Percentiles rank a stretch among this genome's conserved stretches.
These are phyloP conservation scores for Drosophila suboccidentalis DNA, from an alignment of 2,888 invertebrate species.

Conservation along the genomic window DNA sequence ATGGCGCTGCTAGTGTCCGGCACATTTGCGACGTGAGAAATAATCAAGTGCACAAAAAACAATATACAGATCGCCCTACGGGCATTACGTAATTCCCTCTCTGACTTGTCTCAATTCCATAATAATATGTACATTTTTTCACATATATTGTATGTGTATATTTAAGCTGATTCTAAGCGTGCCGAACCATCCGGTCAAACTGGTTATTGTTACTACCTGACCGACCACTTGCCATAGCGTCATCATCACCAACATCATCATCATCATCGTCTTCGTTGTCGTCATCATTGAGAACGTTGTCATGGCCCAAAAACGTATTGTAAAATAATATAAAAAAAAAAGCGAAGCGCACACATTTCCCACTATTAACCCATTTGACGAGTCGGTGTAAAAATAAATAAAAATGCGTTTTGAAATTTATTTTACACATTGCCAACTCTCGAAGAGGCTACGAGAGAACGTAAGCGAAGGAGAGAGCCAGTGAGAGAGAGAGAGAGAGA, in stretches of 20 bases:
- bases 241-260: constrained; percentile 21
- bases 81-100: constrained; percentile 46
- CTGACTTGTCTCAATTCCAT: constrained; percentile 6
- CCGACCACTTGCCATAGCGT: constrained; percentile 35
- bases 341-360: constrained; percentile 47
- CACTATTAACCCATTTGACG: constrained; percentile 76
- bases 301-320: constrained; percentile 46
- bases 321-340: neutral
- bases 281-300: constrained; percentile 25
- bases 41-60: constrained; percentile 10
- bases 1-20: constrained; percentile 34
- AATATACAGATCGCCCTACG: constrained; percentile 5
- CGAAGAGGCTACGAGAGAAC: constrained; percentile 14
- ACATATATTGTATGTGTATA: constrained; percentile 6
- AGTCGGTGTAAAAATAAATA: constrained; percentile 72
- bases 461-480: neutral
- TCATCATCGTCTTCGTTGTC: constrained; percentile 19
- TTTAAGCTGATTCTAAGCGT: constrained; percentile 61
- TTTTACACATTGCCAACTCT: constrained; percentile 42
- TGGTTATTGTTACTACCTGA: constrained; percentile 64
- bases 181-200: constrained; percentile 71
- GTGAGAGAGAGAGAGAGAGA: neutral
- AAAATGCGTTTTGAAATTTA: constrained; percentile 37
- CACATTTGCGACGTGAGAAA: constrained; percentile 6
- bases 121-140: constrained; percentile 9